Conservation (phyloP, 1,140 invertebrate species). For the Pteromalus puparum region DNA sequence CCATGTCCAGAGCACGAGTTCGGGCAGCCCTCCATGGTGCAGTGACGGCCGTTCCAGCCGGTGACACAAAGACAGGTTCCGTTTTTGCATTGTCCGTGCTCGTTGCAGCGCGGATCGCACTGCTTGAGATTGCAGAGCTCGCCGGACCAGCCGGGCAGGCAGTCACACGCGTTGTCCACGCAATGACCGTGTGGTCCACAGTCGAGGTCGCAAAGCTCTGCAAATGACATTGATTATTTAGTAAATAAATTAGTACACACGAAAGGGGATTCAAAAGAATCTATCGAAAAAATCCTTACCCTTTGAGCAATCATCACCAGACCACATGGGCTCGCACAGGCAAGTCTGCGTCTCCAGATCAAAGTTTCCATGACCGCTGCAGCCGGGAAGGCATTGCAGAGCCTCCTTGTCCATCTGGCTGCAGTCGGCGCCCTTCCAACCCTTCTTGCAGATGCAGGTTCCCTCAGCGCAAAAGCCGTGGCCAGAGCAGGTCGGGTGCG, state of each 20-base stretch:
- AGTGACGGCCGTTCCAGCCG: slow-evolving; percentile 98
- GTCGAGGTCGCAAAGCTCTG: slow-evolving; percentile 94
- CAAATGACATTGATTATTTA: slow-evolving; percentile 54
- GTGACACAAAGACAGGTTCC: slow-evolving; percentile 98
- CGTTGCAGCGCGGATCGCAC: slow-evolving; percentile 93
- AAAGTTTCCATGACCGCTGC: slow-evolving; percentile 95
- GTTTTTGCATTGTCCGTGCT: slow-evolving; percentile 97
- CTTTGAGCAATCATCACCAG: slow-evolving; percentile 95
- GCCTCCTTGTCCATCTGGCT: slow-evolving; percentile 94
- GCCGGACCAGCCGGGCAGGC: slow-evolving; percentile 92
- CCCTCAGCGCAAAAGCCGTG: slow-evolving; percentile 98
- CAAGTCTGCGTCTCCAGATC: slow-evolving; percentile 94
- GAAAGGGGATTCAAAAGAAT: background rate
- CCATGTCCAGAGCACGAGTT: slow-evolving; percentile 92
- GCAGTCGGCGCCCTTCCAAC: slow-evolving; percentile 96
- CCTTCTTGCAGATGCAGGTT: slow-evolving; percentile 97
- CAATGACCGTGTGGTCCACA: slow-evolving; percentile 95
- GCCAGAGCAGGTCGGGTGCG: slow-evolving; percentile 94
- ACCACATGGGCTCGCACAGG: slow-evolving; percentile 93
- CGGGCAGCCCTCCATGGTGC: slow-evolving; percentile 96
- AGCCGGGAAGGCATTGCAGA: slow-evolving; percentile 94
- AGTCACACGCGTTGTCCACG: slow-evolving; percentile 93
- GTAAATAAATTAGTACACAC: slow-evolving; percentile 16
- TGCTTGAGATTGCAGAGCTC: slow-evolving; percentile 91
- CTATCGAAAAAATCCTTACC: slow-evolving; percentile 71